phyloP scores from a whole-genome alignment of 2,797 vertebrate species.

The Hyperoplus immaculatus region DNA sequence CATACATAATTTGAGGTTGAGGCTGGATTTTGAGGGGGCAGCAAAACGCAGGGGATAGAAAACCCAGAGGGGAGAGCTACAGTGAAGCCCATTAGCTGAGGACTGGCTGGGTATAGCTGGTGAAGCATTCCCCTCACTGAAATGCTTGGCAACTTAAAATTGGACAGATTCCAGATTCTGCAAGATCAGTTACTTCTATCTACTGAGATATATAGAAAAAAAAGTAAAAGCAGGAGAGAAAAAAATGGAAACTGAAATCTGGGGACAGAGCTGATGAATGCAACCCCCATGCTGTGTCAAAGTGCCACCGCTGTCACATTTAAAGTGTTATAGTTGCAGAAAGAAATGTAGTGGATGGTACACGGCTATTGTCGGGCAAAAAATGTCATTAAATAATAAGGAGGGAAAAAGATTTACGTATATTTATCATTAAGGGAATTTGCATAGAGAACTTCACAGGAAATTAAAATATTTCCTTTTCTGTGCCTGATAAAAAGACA shows the following conservation, averaged over 20 bases:
- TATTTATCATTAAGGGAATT: too few species aligned
- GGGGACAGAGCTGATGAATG: constrained; percentile 14
- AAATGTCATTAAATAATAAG: not conserved
- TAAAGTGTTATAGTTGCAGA: not conserved
- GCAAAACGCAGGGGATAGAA: constrained; percentile 22
- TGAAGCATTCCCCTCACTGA: constrained; percentile 24
- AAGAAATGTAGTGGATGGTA: not conserved
- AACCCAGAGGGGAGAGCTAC: constrained; percentile 12
- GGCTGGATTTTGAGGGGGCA: constrained; percentile 3
- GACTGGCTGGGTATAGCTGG: constrained; percentile 6
- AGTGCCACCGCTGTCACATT: constrained; percentile 4
- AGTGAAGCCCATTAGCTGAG: constrained; percentile 7
- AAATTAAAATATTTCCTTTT: not conserved
- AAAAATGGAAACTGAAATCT: not conserved
- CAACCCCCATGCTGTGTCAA: not conserved
- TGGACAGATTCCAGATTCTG: constrained; percentile 30
- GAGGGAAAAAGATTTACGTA: not conserved
- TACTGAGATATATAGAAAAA: constrained; percentile 1
- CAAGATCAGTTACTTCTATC: constrained; percentile 37
- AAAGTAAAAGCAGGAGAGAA: not conserved
- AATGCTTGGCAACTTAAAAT: constrained; percentile 22
- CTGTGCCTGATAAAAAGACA: too few species aligned
- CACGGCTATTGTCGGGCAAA: not conserved
- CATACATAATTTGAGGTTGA: constrained; percentile 10
- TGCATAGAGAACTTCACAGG: not conserved